Evolutionary conservation across 2,888 invertebrate genomes (phyloP), one percentile per base, ranked within the genome.

Genomic region (Tetranychus piercei): DNA sequence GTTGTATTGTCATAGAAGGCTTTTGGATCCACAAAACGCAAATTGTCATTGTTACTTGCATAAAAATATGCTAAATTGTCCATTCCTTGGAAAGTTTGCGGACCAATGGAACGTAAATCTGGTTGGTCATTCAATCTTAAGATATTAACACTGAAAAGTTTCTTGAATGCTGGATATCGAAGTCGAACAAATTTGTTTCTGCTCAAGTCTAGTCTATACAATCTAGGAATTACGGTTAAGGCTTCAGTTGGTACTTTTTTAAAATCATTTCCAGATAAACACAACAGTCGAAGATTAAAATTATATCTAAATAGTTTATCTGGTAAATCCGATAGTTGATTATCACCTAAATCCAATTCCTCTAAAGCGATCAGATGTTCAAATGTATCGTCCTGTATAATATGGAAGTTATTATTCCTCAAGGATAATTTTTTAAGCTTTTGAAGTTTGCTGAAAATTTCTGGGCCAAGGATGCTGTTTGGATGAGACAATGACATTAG

Each of bases 71-170:
- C 20, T 22, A 69, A 23, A 20, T 22, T 69, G 23, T 69, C 69
- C 69, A 69, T 69, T 22, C 69, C 69, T 69, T 69, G 69, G 69
- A 69, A 69, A 11, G 69, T 2, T 6, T 69, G 69, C 1, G 69
- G 69, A 22, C 69, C 69, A 4, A 69, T 69, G 5, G 20, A 23
- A 5, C 34, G 20, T 1, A 69, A 22, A 11, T 69, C 11, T 4
- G 5, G 18, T 23, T 23, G 20, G 6, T 22, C 34, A 11, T 69
- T 22, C 69, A 69, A 69, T 69, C 69, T n/a, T 20, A 69, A 22
- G 11, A 11, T 11, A 11, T 5, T 23, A 4, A 69, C 69, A 18
- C 11, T 23, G 9, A 20, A 22, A 8, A 69, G 69, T 11, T 23
- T 23, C 34, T 69, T 22, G 8, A 69, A 69, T 23, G 20, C 69